Conservation (phyloP, 53 echinoderm and acorn worm species). For the Stichopus horrens region DNA sequence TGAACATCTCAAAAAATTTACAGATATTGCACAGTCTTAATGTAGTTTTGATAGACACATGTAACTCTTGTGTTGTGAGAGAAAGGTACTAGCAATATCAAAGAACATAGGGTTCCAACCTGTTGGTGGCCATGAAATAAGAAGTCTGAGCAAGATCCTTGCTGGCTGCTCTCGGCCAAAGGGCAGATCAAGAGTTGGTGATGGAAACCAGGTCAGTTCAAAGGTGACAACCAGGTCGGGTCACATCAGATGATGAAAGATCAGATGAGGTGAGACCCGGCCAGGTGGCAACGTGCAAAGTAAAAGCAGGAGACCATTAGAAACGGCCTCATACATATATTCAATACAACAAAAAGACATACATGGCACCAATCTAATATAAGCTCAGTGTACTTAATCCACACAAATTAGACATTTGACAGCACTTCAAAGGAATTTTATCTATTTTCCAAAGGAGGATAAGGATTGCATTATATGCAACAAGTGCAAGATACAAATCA, state of each 20-base stretch:
- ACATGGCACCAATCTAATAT: background rate
- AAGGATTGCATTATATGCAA: no score
- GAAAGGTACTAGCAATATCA: constrained; percentile 49
- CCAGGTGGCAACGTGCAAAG: constrained; percentile 53
- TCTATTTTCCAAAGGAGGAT: no score
- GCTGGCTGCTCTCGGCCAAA: constrained; percentile 88
- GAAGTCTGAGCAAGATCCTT: constrained; percentile 99
- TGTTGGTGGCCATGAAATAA: constrained; percentile 99
- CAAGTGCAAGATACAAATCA: no score
- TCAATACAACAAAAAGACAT: background rate
- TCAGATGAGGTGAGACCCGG: constrained; percentile 53
- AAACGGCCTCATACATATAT: constrained; percentile 38
- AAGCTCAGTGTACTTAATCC: no score
- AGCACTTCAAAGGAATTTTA: no score
- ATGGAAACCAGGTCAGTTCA: constrained; percentile 37
- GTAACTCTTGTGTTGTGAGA: constrained; percentile 13
- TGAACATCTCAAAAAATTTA: no score
- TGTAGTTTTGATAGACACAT: constrained; percentile 14
- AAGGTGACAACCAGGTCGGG: constrained; percentile 17
- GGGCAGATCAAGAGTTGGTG: constrained; percentile 41
- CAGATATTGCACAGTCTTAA: background rate
- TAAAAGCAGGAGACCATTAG: constrained; percentile 57
- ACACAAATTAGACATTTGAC: no score
- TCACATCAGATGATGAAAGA: constrained; percentile 37
- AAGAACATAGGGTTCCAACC: constrained; percentile 77